A percentile compares a stretch with the other conserved stretches of the same genome.
phyloP scores from a whole-genome alignment of 2,888 invertebrate genomes.

The Ectropis crepuscularia region DNA sequence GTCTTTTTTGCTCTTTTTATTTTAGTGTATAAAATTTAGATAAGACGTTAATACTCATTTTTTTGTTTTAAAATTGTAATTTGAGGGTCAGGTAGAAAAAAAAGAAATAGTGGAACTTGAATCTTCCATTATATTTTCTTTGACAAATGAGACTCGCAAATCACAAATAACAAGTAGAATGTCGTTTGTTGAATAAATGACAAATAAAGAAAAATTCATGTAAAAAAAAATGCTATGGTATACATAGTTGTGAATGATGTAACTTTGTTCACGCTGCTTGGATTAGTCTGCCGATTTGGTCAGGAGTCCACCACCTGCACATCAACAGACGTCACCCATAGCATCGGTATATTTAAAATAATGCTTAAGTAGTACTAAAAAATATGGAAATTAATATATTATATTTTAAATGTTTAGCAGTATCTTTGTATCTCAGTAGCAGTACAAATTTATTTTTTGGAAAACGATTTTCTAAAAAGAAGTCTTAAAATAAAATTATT shows the following conservation, averaged over 20 bases:
- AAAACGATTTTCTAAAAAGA: too few species aligned
- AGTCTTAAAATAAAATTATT: background rate
- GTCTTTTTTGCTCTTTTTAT: constrained; percentile 2
- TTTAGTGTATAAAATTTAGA: constrained; percentile 21
- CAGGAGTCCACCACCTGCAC: constrained; percentile 93
- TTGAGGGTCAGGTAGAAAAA: too few species aligned
- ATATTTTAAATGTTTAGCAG: too few species aligned
- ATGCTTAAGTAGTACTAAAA: background rate
- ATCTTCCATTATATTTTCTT: too few species aligned
- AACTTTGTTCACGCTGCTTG: constrained; percentile 73
- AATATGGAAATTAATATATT: background rate
- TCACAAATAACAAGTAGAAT: too few species aligned
- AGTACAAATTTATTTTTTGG: too few species aligned
- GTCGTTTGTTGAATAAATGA: too few species aligned
- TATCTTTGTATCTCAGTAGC: too few species aligned
- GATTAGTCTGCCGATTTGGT: constrained; percentile 87
- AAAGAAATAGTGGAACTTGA: too few species aligned
- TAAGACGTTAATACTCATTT: background rate
- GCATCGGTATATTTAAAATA: constrained; percentile 84
- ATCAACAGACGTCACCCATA: constrained; percentile 91
- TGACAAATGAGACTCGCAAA: too few species aligned
- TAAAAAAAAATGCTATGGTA: background rate
- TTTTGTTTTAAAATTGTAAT: too few species aligned
- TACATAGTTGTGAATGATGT: constrained; percentile 17
- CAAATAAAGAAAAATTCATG: too few species aligned